Conservation (phyloP, 2,888 invertebrate genomes). For the Gastracanthus pulcherrimus region DNA sequence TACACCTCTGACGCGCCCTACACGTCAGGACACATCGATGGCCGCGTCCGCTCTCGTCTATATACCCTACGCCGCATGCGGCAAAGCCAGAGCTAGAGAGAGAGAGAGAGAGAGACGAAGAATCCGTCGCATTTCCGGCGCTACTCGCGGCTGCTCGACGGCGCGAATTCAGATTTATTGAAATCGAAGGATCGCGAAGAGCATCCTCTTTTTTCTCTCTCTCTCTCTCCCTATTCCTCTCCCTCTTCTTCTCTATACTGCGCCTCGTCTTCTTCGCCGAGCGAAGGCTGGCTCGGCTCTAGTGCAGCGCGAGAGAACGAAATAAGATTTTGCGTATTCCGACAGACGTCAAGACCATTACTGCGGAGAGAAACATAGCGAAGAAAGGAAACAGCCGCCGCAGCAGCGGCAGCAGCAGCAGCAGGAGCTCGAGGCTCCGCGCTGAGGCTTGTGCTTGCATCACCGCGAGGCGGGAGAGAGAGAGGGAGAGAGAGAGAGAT, state of each 20-base stretch:
- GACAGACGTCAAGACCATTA: conserved; percentile 75
- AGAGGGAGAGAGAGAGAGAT: no score
- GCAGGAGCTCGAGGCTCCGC: no score
- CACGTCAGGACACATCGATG: conserved; percentile 21
- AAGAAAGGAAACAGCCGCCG: conserved; percentile 53
- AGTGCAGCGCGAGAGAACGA: conserved; percentile 64
- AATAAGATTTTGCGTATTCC: conserved; percentile 76
- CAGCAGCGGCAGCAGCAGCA: conserved; percentile 3
- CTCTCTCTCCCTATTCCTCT: not conserved
- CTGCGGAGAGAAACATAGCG: conserved; percentile 55
- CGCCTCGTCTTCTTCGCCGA: no score
- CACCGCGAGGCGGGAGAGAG: conserved; percentile 61
- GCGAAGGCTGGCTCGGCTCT: conserved; percentile 29
- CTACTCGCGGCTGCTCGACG: conserved; percentile 37
- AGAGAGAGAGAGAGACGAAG: conserved; percentile 26
- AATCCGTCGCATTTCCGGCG: conserved; percentile 45
- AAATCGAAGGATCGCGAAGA: conserved; percentile 67
- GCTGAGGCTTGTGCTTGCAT: no score
- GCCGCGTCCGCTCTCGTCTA: no score
- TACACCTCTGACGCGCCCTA: conserved; percentile 25
- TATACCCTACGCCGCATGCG: no score
- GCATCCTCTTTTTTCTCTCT: not conserved
- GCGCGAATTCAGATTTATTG: conserved; percentile 64
- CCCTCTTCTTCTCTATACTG: no score
- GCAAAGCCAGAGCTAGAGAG: no score